Evolutionary conservation across 2,888 invertebrate species (phyloP).

Genomic region (Drosophila greeni): DNA sequence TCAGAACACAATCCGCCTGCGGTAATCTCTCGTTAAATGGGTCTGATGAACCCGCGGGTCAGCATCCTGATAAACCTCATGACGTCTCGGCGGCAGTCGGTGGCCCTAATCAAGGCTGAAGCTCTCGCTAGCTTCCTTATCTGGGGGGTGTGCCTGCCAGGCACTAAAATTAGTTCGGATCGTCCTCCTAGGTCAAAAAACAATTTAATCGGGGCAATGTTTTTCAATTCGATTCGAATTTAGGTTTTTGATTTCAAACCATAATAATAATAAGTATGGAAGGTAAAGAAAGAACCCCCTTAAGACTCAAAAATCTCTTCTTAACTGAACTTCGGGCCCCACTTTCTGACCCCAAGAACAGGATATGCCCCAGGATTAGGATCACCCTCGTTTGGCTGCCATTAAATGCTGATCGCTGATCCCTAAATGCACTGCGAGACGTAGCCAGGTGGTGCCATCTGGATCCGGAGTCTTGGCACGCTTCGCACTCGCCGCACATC

Average conservation of each 20-base stretch:
- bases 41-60: constrained; percentile 32
- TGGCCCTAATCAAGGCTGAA: constrained; percentile 34
- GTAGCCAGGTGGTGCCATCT: constrained; percentile 61
- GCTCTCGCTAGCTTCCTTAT: constrained; percentile 11
- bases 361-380: constrained; percentile 26
- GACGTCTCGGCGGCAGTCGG: constrained; percentile 8
- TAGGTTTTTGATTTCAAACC: not conserved
- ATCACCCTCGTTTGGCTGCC: constrained; percentile 18
- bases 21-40: constrained; percentile 21
- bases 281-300: not conserved
- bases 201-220: constrained; percentile 17
- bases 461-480: constrained; percentile 51
- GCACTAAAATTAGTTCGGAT: constrained; percentile 21
- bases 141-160: constrained; percentile 27
- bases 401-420: constrained; percentile 22
- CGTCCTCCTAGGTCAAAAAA: constrained; percentile 17
- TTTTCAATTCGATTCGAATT: not conserved
- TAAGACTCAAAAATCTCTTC: not conserved
- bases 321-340: not conserved
- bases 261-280: not conserved
- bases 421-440: constrained; percentile 26
- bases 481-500: constrained; percentile 43
- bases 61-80: constrained; percentile 38
- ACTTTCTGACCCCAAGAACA: constrained; percentile 15
- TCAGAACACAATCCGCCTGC: not conserved